These are phyloP conservation scores for Acanthornis magna DNA, from an alignment of 2,797 vertebrate species.

Conservation along the genomic window DNA sequence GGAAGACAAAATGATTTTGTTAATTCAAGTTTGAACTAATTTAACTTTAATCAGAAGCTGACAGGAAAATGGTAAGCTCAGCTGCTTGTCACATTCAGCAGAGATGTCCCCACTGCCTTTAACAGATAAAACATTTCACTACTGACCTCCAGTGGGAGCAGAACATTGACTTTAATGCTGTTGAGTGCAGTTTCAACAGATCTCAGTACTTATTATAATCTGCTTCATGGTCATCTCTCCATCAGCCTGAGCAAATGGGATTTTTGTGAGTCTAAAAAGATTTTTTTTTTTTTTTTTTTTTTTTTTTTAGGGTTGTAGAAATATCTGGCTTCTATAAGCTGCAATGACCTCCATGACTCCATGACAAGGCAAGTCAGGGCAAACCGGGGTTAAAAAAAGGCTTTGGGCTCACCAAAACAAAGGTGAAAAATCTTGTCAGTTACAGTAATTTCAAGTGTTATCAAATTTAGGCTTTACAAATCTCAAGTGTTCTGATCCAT, in stretches of 20 bases:
- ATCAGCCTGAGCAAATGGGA: conserved; percentile 39
- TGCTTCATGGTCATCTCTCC: neutral
- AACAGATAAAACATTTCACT: conserved; percentile 50
- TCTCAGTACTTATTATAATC: conserved; percentile 4
- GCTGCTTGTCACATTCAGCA: conserved; percentile 19
- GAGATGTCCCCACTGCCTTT: conserved; percentile 19
- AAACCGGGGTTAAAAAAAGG: neutral
- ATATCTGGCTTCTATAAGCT: neutral
- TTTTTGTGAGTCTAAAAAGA: neutral
- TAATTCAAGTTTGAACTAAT: conserved; percentile 40
- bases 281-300: neutral
- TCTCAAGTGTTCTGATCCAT: neutral
- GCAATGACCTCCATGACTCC: neutral
- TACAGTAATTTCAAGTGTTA: neutral
- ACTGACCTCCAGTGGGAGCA: conserved; percentile 46
- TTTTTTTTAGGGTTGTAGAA: neutral
- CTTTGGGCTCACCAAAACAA: neutral
- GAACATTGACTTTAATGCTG: conserved; percentile 18
- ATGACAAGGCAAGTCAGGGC: neutral
- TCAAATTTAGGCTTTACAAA: conserved; percentile 20
- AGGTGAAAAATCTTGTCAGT: conserved; percentile 1
- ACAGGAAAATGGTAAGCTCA: neutral
- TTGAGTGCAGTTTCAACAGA: conserved; percentile 4
- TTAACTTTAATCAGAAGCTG: conserved; percentile 52
- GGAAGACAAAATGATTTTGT: conserved; percentile 34